Base-by-base conservation (phyloP, 1,140 invertebrate species). In the Eubasilissa regina region DNA sequence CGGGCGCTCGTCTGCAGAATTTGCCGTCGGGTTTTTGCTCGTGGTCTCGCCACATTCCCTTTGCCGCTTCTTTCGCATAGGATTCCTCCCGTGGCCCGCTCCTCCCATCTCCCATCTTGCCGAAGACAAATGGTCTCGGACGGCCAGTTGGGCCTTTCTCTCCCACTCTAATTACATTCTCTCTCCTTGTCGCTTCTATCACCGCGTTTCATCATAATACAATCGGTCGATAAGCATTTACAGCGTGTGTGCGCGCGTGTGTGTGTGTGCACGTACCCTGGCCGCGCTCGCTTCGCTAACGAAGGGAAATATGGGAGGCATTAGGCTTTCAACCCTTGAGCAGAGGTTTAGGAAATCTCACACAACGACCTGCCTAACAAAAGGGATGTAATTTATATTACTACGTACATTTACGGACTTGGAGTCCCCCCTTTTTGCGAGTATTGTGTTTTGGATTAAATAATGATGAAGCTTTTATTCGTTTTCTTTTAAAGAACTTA, bases 21-120 rank as follows among this genome's bases (percentile, higher is more conserved):
- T 62, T 68, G 73, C 77, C 77, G 78, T 70, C 79, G 68, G 84
- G 87, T 89, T 89, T 90, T 90, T 90, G 87, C 86, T 85, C 84
- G 84, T 87, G 87, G 87, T 89, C 89, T 88, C 75, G 88, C 89
- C 87, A 87, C 87, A 86, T 87, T 87, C 85, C 86, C 87, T 86
- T 86, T 86, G 84, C 86, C 85, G 84, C 85, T 84, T 86, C 85
- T 84, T 86, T 85, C 88, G 87, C 87, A 87, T 88, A 87, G 89
- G 88, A 87, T 86, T 88, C 89, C 88, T 85, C 88, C 87, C 86
- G 86, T 89, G 85, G 84, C 84, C 84, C 83, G 77, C 83, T 84
- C 84, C 83, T 84, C 84, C 84, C 85, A 84, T 84, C 84, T 80
- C 84, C 84, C 85, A 84, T 84, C 84, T 80, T 84, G 83, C 84